Evolutionary conservation across 2,113 vertebrate species (phyloP), one percentile per base, ranked within the genome.

Genomic region (Engystomops pustulosus): DNA sequence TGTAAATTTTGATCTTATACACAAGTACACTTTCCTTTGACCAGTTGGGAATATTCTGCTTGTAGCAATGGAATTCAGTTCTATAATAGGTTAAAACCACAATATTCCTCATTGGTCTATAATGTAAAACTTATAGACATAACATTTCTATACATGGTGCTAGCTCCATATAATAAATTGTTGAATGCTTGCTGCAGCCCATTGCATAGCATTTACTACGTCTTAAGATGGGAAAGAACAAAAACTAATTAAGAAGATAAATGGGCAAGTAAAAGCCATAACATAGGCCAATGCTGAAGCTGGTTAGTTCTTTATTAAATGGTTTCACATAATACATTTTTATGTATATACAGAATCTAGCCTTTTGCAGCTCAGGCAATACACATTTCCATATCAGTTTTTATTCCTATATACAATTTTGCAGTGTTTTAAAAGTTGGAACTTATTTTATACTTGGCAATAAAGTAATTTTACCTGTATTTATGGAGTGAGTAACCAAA

Each of bases 101-200:
- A 71, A 20, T 49, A 72, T 72, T 49, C 11, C 25, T 9, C 34
- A 75, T n/a, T 25, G 15, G 32, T 71, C 4, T 49, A 49, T 51
- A n/a, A 34, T 36, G 18, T 53, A n/a, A 6, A 53, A 27, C 53
- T 53, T 34, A 36, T 55, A 38, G 32, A 47, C 44, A 15, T 49
- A 53, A 36, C 18, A 34, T n/a, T 55, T 32, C 8, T 76, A 14
- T 55, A 76, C 47, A 36, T 76, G 72, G 49, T 76, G 49, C 49
- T 55, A 49, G 27, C 17, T 49, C 12, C 7, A 53, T 51, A 36
- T 55, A 76, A 53, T n/a, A n/a, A 9, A 36, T 11, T 71, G 25
- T 53, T 10, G 51, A 23, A 51, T 55, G 18, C 32, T 44, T 20
- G 34, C 9, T 74, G 20, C 17, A 49, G 14, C 36, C 8, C 4